Evolutionary conservation across 2,888 invertebrate species (phyloP), one percentile per base, ranked within the genome.

Genomic region (Eugnorisma glareosa): DNA sequence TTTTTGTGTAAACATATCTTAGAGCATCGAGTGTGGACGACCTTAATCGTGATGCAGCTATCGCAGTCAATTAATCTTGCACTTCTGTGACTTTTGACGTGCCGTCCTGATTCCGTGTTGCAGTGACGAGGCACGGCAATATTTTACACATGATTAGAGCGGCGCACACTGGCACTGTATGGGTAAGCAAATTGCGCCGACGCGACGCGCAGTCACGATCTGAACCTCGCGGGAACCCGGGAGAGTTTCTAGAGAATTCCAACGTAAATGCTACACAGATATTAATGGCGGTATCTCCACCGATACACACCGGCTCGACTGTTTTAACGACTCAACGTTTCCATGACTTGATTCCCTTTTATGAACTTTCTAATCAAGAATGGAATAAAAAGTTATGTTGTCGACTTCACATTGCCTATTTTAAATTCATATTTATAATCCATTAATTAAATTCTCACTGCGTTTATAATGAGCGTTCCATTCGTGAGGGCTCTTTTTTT

Each of bases 111-210:
- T 94, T 94, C 93, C 92, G 93, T 91, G 93, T 92, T 91, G 91
- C 92, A 91, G 94, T 96, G 95, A 95, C 94, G 94, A 92, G 93
- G 88, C 92, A 88, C 91, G 91, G 95, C 93, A 95, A 96, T 96
- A 96, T 96, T 96, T 96, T 96, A 96, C 96, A 96, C 96, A 93
- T 96, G 96, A 96, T 96, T 96, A 96, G 96, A 96, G 93, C 93
- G 91, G 93, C 90, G 92, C 89, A 89, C 92, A 90, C 93, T 91
- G 93, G 93, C 95, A 93, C 94, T 95, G 95, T 96, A 96, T 96
- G 96, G 95, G 95, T 95, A 96, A 96, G 96, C 96, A 96, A 96
- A 96, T 96, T 96, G 96, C 96, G 92, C 92, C 94, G 94, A 94
- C 94, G 94, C 95, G 95, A 94, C 94, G 94, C 94, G 93, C 90